Evolutionary conservation across 2,888 invertebrate species (phyloP).

Genomic region (Netelia virgata): DNA sequence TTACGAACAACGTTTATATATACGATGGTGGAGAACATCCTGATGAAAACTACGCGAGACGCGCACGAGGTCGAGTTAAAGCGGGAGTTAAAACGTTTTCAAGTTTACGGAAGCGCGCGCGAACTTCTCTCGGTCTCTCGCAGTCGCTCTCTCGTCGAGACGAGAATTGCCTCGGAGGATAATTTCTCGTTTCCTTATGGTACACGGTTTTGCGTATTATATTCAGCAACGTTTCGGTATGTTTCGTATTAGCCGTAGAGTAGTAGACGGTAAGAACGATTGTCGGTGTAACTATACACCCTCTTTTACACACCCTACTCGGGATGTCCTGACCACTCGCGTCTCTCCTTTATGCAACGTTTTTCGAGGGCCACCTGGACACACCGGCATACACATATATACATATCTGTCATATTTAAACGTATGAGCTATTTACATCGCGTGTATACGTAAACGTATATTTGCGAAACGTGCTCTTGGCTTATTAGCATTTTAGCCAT

Average conservation of each 20-base stretch:
- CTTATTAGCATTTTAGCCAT: constrained; percentile 72
- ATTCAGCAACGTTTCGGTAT: neutral
- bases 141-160: constrained; percentile 25
- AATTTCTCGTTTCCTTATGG: constrained; percentile 64
- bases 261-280: constrained; percentile 37
- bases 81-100: constrained; percentile 70
- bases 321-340: constrained; percentile 57
- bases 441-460: constrained; percentile 12
- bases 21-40: neutral
- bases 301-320: constrained; percentile 40
- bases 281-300: constrained; percentile 30
- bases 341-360: constrained; percentile 30
- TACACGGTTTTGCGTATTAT: constrained; percentile 34
- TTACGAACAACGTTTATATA: neutral
- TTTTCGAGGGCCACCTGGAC: constrained; percentile 12
- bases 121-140: constrained; percentile 57
- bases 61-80: neutral
- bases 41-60: neutral
- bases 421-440: neutral
- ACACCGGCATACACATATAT: neutral
- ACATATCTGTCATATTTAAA: constrained; percentile 2
- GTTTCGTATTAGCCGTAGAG: constrained; percentile 29
- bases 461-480: constrained; percentile 43
- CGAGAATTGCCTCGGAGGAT: constrained; percentile 66
- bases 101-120: constrained; percentile 71